Evolutionary conservation across 2,888 invertebrate genomes (phyloP), one percentile per base, ranked within the genome.

Genomic region (Listrodromus nycthemerus): DNA sequence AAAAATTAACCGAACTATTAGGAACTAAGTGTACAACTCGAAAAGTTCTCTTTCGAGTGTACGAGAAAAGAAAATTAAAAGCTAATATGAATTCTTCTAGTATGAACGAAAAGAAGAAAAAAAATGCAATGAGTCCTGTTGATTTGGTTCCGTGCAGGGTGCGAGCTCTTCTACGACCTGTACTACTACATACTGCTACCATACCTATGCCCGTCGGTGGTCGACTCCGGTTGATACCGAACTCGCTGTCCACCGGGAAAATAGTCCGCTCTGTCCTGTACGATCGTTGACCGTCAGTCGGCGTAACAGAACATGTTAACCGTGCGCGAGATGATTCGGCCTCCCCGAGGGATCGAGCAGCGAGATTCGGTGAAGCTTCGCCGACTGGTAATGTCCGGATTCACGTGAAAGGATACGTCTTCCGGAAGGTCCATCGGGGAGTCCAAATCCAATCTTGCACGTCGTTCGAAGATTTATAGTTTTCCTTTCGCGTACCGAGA

Each of bases 141-240:
- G 93, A 93, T 93, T 93, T 93, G 93, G 93, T 93, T 93, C 92
- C 93, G 93, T 93, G 90, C 93, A 93, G 93, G 93, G 92, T 92
- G 89, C 89, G 90, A 91, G 89, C 89, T 91, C 88, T 90, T 78
- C 88, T 88, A 89, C 89, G 87, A 88, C 85, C 84, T 87, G 84
- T 87, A 84, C 86, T 85, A 85, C 87, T 87, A 85, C 86, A 85
- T 84, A 19, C 16, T 80, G 79, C 82, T 86, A 84, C 82, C 84
- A 84, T 84, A 86, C 30, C 52, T 78, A 78, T 78, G 65, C 63
- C 70, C 58, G 27, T 19, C 73, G 74, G 48, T 58, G 45, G 37
- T 73, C 41, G 58, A 66, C 67, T 80, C 75, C 78, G 84, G 75
- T 81, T 74, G 27, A 78, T 78, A 70, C 70, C 69, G 16, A 33